These are phyloP conservation scores for Apostichopus leukothele DNA, from an alignment of 53 echinoderm and acorn worm genomes.

Conservation along the genomic window DNA sequence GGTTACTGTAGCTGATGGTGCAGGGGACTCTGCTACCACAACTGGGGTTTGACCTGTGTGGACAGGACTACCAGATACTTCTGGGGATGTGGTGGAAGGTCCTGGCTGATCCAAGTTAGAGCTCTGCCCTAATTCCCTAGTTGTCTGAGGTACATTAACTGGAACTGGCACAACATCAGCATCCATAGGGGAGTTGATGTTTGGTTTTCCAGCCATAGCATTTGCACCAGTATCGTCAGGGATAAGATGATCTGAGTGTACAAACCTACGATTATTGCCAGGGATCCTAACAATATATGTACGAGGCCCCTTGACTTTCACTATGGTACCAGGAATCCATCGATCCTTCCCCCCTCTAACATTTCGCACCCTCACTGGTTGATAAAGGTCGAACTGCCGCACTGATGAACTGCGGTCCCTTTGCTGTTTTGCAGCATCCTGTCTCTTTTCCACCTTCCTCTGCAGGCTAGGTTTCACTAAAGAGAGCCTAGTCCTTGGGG, in stretches of 20 bases:
- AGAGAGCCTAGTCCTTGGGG: constrained; percentile 11
- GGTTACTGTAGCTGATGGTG: too few relatives aligned
- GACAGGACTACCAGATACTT: too few relatives aligned
- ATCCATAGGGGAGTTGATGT: too few relatives aligned
- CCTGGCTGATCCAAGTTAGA: too few relatives aligned
- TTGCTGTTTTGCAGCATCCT: too few relatives aligned
- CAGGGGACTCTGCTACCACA: too few relatives aligned
- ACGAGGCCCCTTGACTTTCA: neutral
- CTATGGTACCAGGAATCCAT: neutral
- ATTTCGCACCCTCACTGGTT: neutral
- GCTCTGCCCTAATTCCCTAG: too few relatives aligned
- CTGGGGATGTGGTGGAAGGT: too few relatives aligned
- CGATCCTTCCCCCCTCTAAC: neutral
- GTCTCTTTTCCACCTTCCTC: neutral
- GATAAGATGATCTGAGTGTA: neutral
- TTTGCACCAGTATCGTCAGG: neutral
- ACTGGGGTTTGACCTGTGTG: too few relatives aligned
- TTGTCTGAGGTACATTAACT: too few relatives aligned
- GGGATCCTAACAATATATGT: neutral
- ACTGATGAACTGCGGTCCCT: neutral
- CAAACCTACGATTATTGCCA: neutral
- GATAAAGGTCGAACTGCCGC: neutral
- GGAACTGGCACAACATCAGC: too few relatives aligned
- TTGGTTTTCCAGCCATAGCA: too few relatives aligned
- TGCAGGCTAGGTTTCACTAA: neutral